These are phyloP conservation scores for Drosophila sp. DNA, from an alignment of 1,140 invertebrate species.

Conservation along the genomic window DNA sequence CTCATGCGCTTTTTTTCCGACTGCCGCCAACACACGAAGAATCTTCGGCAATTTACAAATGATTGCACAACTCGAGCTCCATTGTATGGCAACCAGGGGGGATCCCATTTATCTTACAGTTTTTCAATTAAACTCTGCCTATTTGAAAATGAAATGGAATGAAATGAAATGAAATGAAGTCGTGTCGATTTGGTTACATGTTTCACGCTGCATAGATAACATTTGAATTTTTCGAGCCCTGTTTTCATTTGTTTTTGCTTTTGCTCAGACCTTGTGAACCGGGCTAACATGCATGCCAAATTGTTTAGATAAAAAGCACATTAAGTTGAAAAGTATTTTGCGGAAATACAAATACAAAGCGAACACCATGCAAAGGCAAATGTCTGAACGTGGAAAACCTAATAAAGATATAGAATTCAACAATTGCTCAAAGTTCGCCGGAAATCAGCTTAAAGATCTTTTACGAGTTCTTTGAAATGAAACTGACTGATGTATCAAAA, in stretches of 20 bases:
- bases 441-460: constrained; percentile 30
- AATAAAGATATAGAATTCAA: background rate
- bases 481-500: constrained; percentile 2
- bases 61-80: constrained; percentile 44
- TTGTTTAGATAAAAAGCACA: constrained; percentile 64
- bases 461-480: constrained; percentile 15
- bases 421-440: constrained; percentile 7
- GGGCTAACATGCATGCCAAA: constrained; percentile 60
- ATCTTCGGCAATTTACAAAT: constrained; percentile 31
- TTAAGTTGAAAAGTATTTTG: constrained; percentile 51
- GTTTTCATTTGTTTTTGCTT: constrained; percentile 27
- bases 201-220: constrained; percentile 56
- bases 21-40: constrained; percentile 47
- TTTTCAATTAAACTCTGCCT: constrained; percentile 65
- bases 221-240: constrained; percentile 52
- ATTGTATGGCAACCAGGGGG: constrained; percentile 3
- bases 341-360: constrained; percentile 51
- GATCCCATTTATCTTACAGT: constrained; percentile 51
- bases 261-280: constrained; percentile 24
- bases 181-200: constrained; percentile 29
- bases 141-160: too few species aligned
- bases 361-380: constrained; percentile 25
- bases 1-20: constrained; percentile 16
- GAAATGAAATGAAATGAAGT: too few species aligned
- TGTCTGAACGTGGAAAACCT: background rate